phyloP scores from a whole-genome alignment of 2,888 invertebrate genomes.

The Plebejus argus region DNA sequence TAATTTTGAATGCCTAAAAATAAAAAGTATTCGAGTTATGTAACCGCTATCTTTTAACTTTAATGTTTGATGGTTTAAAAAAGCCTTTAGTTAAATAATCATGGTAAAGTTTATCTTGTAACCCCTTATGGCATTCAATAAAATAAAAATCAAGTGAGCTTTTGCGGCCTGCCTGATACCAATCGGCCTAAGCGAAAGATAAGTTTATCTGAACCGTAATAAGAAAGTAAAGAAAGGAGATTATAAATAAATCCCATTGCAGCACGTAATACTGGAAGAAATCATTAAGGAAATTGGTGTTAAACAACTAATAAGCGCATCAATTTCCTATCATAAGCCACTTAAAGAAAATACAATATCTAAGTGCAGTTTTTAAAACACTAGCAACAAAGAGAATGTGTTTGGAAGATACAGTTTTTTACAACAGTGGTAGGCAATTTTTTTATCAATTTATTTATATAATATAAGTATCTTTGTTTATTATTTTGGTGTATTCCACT shows the following conservation, averaged over 20 bases:
- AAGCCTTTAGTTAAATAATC: too few relatives aligned
- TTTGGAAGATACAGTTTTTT: not conserved
- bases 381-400: not conserved
- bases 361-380: not conserved
- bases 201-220: not conserved
- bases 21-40: not conserved
- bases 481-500: not conserved
- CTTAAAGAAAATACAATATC: not conserved
- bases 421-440: not conserved
- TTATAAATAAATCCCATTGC: not conserved
- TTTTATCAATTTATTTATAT: too few relatives aligned
- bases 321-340: constrained; percentile 1
- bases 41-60: not conserved
- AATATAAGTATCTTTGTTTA: too few relatives aligned
- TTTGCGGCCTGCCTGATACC: not conserved
- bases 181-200: not conserved
- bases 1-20: not conserved
- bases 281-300: constrained; percentile 7
- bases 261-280: constrained; percentile 18
- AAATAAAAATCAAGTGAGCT: not conserved
- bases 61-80: too few relatives aligned
- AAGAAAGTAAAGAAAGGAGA: constrained; percentile 1
- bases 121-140: too few relatives aligned
- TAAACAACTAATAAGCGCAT: constrained; percentile 21
- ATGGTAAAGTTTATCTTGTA: too few relatives aligned